These are phyloP conservation scores for Sebastes alutus DNA, from an alignment of 2,797 vertebrate genomes.

Conservation along the genomic window DNA sequence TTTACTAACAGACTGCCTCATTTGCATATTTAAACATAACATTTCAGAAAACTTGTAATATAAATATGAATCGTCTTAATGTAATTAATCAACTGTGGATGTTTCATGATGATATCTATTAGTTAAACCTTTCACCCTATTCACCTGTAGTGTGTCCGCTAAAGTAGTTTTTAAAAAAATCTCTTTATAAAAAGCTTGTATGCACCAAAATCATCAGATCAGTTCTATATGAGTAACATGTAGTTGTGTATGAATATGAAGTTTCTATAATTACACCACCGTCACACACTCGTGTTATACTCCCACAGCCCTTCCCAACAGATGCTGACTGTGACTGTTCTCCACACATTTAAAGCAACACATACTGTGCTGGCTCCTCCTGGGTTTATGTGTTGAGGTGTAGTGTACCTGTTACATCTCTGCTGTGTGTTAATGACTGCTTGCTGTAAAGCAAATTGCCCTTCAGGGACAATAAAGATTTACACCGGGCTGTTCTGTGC, in stretches of 20 bases:
- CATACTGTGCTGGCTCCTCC: slow-evolving; percentile 3
- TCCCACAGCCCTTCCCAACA: not conserved
- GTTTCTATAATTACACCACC: not conserved
- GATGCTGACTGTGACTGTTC: not conserved
- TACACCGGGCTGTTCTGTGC: slow-evolving; percentile 45
- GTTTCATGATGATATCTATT: no score
- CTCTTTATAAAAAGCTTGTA: not conserved
- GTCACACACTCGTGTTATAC: not conserved
- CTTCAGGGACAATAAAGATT: slow-evolving; percentile 68
- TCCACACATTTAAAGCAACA: not conserved
- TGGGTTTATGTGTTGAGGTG: slow-evolving; percentile 10
- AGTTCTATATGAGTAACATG: not conserved
- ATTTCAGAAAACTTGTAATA: no score
- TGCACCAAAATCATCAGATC: not conserved
- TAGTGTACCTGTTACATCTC: slow-evolving; percentile 34
- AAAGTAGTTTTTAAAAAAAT: not conserved
- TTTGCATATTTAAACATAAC: no score
- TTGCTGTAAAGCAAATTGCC: slow-evolving; percentile 56
- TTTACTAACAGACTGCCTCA: no score
- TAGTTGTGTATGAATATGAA: not conserved
- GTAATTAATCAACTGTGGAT: no score
- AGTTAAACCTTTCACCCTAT: no score
- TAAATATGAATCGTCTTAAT: no score
- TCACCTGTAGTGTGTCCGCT: no score
- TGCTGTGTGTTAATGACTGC: slow-evolving; percentile 49